phyloP scores from a whole-genome alignment of 2,797 vertebrate species.

The Siniperca scherzeri region DNA sequence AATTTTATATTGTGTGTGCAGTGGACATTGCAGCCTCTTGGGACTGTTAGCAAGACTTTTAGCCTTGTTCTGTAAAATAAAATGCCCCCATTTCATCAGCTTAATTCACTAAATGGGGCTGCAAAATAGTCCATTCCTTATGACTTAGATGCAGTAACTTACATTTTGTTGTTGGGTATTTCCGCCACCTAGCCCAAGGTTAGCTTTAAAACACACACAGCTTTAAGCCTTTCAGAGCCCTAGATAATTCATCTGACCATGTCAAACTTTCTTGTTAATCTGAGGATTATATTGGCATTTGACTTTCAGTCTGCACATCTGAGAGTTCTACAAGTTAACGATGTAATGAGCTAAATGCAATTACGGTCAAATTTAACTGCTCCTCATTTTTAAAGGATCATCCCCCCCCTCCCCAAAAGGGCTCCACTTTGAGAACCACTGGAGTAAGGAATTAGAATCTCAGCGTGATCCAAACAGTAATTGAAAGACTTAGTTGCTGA shows the following conservation, averaged over 20 bases:
- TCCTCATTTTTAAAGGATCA: constrained; percentile 44
- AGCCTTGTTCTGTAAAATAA: not conserved
- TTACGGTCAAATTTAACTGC: constrained; percentile 31
- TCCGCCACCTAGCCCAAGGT: not conserved
- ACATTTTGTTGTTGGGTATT: not conserved
- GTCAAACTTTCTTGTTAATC: constrained; percentile 9
- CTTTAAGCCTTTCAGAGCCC: not conserved
- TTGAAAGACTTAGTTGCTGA: constrained; percentile 31
- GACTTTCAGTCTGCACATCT: constrained; percentile 12
- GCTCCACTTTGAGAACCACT: constrained; percentile 34
- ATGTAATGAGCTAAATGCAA: constrained; percentile 35
- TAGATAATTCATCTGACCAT: not conserved
- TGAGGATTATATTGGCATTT: constrained; percentile 10
- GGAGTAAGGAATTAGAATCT: constrained; percentile 47
- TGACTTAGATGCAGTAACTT: not conserved
- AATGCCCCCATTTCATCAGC: not conserved
- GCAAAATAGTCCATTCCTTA: not conserved
- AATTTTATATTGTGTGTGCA: not conserved
- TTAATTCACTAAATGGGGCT: not conserved
- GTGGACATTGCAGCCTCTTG: not conserved
- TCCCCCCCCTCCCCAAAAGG: not conserved
- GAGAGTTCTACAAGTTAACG: constrained; percentile 13
- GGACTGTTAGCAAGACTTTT: not conserved
- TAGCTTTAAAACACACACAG: not conserved
- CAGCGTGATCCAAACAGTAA: constrained; percentile 20